Evolutionary conservation across 2,113 vertebrate species (phyloP), one percentile per base, ranked within the genome.

Genomic region (Lophotis ruficrista): DNA sequence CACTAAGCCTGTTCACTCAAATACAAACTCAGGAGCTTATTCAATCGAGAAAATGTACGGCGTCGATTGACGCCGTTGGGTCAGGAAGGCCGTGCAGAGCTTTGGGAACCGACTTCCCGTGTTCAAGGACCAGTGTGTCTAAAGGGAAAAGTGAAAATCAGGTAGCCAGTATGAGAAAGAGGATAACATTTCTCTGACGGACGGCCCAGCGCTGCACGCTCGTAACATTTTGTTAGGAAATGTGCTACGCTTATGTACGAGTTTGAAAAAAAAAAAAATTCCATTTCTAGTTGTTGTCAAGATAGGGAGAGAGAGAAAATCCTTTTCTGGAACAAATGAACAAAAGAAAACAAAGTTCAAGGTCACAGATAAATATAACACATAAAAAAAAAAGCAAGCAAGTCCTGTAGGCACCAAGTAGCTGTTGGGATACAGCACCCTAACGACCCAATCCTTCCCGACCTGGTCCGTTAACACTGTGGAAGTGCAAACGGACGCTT

Each of bases 291-390:
- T 64, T 3, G 0, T 75, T 78, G 71, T 80, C 61, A 65, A 85
- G 73, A 23, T 48, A 58, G 65, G 43, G 56, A 87, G 78, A 73
- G 82, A 90, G 11, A 60, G 14, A 54, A 79, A 83, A 80, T 22
- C n/a, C 28, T 47, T 58, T 38, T 51, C 51, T 61, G 60, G 37
- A 66, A 77, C 30, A 80, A 76, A 89, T 27, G 73, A 89, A 81
- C 14, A 51, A 88, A 66, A 77, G 50, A 79, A 60, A 87, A 69
- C 18, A 85, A 95, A 94, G 72, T 77, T 66, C 79, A 94, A 84
- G 91, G 79, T 91, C 70, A 66, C 50, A 45, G 64, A 73, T 86
- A 75, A 71, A 80, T 61, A 62, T 57, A 76, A 68, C 38, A 54
- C 18, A 37, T 56, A 53, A 2, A 27, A 15, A 51, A 33, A 75